Percentiles rank a stretch among this genome's conserved stretches.
phyloP scores from a whole-genome alignment of 1,140 invertebrate species.

The Aphis craccivora region DNA sequence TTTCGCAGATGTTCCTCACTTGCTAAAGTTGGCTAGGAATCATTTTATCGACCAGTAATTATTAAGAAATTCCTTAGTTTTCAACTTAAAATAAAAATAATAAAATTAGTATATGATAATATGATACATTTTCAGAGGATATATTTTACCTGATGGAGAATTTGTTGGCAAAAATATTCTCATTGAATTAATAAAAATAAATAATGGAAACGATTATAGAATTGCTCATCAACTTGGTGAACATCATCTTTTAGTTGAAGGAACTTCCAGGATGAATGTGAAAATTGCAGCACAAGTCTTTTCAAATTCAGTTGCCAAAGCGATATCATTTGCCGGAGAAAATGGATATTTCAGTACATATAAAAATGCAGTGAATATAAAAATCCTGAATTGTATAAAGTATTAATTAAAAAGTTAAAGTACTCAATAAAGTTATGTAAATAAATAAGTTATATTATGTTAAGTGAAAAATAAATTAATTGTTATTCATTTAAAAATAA shows the following conservation, averaged over 20 bases:
- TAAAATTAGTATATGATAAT: background rate
- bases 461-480: no score
- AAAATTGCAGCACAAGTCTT: background rate
- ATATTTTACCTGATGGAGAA: background rate
- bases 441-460: no score
- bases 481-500: no score
- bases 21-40: constrained; percentile 11
- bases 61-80: background rate
- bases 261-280: background rate
- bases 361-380: background rate
- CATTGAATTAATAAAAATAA: background rate
- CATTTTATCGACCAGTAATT: background rate
- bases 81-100: background rate
- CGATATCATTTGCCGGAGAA: background rate
- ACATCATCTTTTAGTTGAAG: constrained; percentile 3
- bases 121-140: background rate
- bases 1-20: background rate
- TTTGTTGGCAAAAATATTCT: constrained; percentile 23
- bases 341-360: background rate
- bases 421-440: no score
- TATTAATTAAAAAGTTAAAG: background rate
- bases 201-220: constrained; percentile 3
- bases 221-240: constrained; percentile 13
- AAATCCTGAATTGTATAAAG: background rate
- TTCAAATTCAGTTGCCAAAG: constrained; percentile 23